A percentile compares a stretch with the other conserved stretches of the same genome.
Evolutionary conservation across 2,888 invertebrate genomes (phyloP).

Genomic region (Pterobdella sp.): DNA sequence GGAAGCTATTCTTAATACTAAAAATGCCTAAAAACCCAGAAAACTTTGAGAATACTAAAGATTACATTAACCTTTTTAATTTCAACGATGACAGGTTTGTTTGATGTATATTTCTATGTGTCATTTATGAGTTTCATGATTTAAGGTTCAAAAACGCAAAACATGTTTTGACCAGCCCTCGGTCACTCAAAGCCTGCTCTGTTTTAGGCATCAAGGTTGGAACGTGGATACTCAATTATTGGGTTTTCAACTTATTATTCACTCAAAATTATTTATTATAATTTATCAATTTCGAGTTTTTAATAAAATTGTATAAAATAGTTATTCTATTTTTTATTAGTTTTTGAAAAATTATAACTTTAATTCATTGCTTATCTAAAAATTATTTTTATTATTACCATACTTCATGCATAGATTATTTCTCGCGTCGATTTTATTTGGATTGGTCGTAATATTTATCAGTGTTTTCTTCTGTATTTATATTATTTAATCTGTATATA

Average conservation of each 20-base stretch:
- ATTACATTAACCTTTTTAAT: slow-evolving; percentile 4
- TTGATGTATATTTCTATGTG: neutral
- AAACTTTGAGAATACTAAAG: too few relatives aligned
- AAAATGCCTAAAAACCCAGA: too few relatives aligned
- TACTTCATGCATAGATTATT: too few relatives aligned
- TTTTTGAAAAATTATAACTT: neutral
- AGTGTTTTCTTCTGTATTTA: too few relatives aligned
- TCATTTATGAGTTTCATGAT: too few relatives aligned
- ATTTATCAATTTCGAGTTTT: neutral
- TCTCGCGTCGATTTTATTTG: too few relatives aligned
- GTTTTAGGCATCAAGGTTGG: neutral
- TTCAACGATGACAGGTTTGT: neutral
- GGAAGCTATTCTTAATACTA: too few relatives aligned
- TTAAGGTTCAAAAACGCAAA: neutral
- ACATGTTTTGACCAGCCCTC: slow-evolving; percentile 3
- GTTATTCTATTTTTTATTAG: neutral
- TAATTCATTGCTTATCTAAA: neutral
- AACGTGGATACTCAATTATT: neutral
- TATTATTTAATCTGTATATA: neutral
- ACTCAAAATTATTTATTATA: neutral
- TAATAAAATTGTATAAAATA: neutral
- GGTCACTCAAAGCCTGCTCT: slow-evolving; percentile 7
- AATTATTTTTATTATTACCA: too few relatives aligned
- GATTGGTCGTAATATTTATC: too few relatives aligned
- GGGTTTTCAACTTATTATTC: neutral